Base-by-base conservation (phyloP, 35 echinoderm and acorn worm species). In the Patiria miniata region DNA sequence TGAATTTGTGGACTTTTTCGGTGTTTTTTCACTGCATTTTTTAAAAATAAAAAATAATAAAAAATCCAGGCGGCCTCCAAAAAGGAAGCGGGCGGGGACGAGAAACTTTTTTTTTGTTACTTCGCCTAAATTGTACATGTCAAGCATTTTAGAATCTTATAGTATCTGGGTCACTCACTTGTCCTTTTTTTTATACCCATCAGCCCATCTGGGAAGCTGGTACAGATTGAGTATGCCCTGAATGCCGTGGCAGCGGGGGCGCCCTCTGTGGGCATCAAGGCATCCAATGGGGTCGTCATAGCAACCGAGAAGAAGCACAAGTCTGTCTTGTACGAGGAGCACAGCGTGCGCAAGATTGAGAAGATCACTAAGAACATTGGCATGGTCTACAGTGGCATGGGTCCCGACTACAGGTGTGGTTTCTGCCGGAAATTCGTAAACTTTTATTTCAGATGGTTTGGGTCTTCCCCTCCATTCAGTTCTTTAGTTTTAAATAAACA, bases 231-330 rank as follows among this genome's bases (percentile, higher is more conserved):
- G 68, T 98, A 98, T 98, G 96, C 96, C 16, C 59, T 98, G 28
- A 98, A 93, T 92, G 96, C 96, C 85, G 96, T 98, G 2, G 96
- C 95, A 32, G 92, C 96, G 58, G 96, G 92, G 54, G 92, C 92
- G 4, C 92, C 92, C 1, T 94, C 88, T 28, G 96, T 98, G 19
- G 96, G 96, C 52, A 98, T 98, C 78, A 98, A 98, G 56, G 95
- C 95, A 83, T 91, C 95, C 9, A 98, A 94, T 92, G 96, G 93
- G 40, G 92, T 99, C n/a, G 92, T 94, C 65, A 94, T 99, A 82
- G 96, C 96, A 92, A 99, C 96, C 78, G 96, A 99, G 77, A 99
- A 99, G 93, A 99, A 99, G 77, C 96, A 99, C 57, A 99, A 99
- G 60, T 99, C 96, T 23, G 79, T 92, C 32, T 61, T 99, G n/a